Base-by-base conservation (phyloP, 1,140 invertebrate genomes). In the Vanessa tameamea region DNA sequence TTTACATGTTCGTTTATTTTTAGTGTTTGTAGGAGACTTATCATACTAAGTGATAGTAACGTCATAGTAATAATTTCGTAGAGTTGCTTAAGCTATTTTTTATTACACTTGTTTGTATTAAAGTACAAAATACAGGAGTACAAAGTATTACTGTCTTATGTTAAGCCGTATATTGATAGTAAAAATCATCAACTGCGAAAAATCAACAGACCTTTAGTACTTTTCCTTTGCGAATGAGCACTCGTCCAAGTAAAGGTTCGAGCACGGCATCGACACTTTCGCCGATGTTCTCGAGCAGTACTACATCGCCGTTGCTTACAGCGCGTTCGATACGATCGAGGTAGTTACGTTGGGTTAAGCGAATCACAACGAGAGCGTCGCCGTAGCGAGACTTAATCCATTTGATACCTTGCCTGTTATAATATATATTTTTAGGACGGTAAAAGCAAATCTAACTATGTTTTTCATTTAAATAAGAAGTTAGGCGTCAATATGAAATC, bases 371-470 rank as follows among this genome's bases (percentile, higher is more conserved):
- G 43, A 99, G 88, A 0, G 94, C 87, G 0, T 95, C 94, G 0
- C 95, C 96, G 80, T 96, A 97, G 81, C 95, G 96, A 11, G 94
- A 96, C 92, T 98, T 98, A 59, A 99, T 98, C 98, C 98, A 99
- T 88, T 98, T 98, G n/a, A 98, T 95, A 7, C 98, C 98, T 94
- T 98, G 97, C 9, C 94, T 94, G 78, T 57, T 16, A 57, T 14
- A 26, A 5, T 20, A 20, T 55, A 14, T 50, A 12, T 43, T 43
- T 43, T 43, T 43, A 43, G 7, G 37, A 43, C 7, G 9, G 6
- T 43, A 6, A 43, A 43, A 43, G 8, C 37, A 11, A 43, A 0
- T 31, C 1, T 31, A 43, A 9, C 8, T 43, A 43, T 43, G 7
- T 6, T 11, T 43, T 8, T 43, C 7, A 11, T 11, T 43, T 43